Evolutionary conservation across 2,888 invertebrate species (phyloP), one percentile per base, ranked within the genome.

Genomic region (Sphecodes monilicornis): DNA sequence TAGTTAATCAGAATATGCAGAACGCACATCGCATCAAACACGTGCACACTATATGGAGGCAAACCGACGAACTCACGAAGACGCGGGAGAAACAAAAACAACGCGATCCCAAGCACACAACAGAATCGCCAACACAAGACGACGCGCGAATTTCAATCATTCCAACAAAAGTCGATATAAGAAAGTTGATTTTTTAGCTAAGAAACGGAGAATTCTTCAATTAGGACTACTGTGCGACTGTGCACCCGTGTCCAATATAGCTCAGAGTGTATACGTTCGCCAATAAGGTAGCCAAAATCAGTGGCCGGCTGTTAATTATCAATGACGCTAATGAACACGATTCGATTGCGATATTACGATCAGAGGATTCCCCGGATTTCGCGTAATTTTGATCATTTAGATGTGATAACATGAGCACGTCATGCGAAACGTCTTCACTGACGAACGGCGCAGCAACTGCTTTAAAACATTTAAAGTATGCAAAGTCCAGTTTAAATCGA

Each of bases 301-400:
- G 32, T 36, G 80, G 26, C 5, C 54, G 13, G 54, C 32, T 68
- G 85, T 76, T 84, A 85, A 84, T 85, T 85, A 85, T 79, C 73
- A 71, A 76, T 76, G 85, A 80, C 69, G 69, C 26, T 79, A 74
- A 84, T 80, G 70, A 76, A 70, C 64, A 36, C 50, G 80, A 85
- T 80, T 76, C 85, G 76, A 84, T 70, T 32, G 76, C 73, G 73
- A 84, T 84, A 80, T 73, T 54, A 72, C 64, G 41, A 57, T 69
- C 36, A 32, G 57, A 54, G 57, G 69, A 82, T 83, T 76, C 72
- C 43, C 60, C 22, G 78, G 60, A 43, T 70, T 57, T n/a, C 71
- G 64, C 66, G 57, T 10, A 72, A 83, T 73, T 83, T 83, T 83
- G 77, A 77, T 83, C 64, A 83, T 83, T 83, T 72, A 77, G 66